phyloP scores from a whole-genome alignment of 2,113 vertebrate genomes.

The Melospiza georgiana region DNA sequence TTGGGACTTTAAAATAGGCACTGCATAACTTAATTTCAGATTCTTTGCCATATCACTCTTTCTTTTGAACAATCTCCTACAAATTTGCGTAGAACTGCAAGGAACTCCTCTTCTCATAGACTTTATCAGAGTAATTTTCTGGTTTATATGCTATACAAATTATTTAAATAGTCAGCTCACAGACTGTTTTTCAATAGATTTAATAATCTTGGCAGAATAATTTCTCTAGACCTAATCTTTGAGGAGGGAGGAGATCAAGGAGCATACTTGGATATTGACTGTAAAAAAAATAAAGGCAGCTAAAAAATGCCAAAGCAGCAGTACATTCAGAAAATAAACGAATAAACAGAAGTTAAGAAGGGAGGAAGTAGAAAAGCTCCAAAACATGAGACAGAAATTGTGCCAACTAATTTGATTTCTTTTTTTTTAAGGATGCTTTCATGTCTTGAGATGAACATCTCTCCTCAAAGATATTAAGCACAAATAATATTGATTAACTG shows the following conservation, averaged over 20 bases:
- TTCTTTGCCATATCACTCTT: neutral
- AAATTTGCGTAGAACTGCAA: neutral
- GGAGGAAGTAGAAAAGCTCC: neutral
- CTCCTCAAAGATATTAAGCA: constrained; percentile 11
- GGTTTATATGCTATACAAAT: neutral
- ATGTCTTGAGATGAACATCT: constrained; percentile 22
- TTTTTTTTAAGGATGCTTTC: neutral
- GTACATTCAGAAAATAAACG: neutral
- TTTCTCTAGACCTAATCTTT: neutral
- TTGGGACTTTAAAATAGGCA: neutral
- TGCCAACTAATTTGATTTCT: neutral
- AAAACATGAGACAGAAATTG: neutral
- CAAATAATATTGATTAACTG: constrained; percentile 37
- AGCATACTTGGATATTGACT: neutral
- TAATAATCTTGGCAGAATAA: neutral
- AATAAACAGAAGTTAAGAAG: neutral
- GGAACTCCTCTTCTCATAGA: neutral
- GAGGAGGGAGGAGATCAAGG: neutral
- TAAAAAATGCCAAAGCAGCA: neutral
- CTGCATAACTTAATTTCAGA: neutral
- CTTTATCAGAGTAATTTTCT: neutral
- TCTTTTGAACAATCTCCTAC: neutral
- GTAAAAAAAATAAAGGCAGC: neutral
- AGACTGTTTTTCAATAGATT: neutral
- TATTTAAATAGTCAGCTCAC: neutral